Evolutionary conservation across 2,888 invertebrate genomes (phyloP).

Genomic region (Morpho deidamia): DNA sequence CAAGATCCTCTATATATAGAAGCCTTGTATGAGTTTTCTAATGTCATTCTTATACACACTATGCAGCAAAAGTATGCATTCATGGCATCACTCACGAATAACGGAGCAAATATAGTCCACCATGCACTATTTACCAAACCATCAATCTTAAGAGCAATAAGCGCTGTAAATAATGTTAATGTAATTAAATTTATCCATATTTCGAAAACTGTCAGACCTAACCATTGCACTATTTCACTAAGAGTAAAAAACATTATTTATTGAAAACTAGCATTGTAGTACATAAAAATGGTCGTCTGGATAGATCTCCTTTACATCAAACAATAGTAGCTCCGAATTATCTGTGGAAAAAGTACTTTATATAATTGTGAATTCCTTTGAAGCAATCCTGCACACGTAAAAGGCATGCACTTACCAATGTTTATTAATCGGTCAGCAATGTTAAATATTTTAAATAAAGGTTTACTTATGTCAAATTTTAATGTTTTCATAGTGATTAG

Average conservation of each 20-base stretch:
- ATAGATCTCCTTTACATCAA: too few relatives aligned
- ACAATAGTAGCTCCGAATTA: too few relatives aligned
- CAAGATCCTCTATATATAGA: conserved; percentile 90
- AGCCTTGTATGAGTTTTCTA: conserved; percentile 87
- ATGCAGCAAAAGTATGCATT: conserved; percentile 97
- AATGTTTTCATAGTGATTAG: too few relatives aligned
- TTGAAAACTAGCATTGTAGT: neutral
- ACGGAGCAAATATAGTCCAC: conserved; percentile 94
- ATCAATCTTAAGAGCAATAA: conserved; percentile 89
- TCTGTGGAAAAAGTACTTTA: too few relatives aligned
- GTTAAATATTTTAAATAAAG: too few relatives aligned
- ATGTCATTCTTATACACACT: conserved; percentile 94
- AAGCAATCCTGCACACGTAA: too few relatives aligned
- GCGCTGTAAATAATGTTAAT: conserved; percentile 88
- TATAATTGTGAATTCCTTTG: too few relatives aligned
- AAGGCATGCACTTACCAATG: too few relatives aligned
- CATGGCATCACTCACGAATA: conserved; percentile 94
- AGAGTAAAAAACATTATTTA: conserved; percentile 79
- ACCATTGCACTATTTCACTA: conserved; percentile 94
- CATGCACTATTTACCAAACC: conserved; percentile 82
- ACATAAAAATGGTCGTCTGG: too few relatives aligned
- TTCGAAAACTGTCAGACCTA: conserved; percentile 96
- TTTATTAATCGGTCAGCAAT: too few relatives aligned
- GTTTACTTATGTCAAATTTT: too few relatives aligned
- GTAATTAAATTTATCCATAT: conserved; percentile 94